Conservation (phyloP, 2,113 vertebrate genomes). For the Rynchops niger region DNA sequence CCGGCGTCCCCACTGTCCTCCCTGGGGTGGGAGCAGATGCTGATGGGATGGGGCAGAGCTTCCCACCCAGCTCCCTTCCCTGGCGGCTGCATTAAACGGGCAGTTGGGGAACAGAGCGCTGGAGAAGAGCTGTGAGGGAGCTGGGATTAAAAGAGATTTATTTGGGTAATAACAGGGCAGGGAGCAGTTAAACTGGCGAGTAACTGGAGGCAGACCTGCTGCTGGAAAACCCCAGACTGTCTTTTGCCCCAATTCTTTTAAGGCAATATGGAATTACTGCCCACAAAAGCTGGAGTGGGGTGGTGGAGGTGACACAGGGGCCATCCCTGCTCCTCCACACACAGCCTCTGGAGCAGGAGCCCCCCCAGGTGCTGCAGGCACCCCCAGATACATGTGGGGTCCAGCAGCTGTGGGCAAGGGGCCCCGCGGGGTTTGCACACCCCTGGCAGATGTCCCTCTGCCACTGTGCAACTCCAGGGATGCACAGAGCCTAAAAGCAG, state of each 20-base stretch:
- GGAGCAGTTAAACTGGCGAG: background rate
- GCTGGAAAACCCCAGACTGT: background rate
- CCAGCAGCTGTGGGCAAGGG: background rate
- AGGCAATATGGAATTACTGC: background rate
- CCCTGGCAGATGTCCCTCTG: background rate
- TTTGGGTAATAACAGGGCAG: background rate
- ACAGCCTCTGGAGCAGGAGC: background rate
- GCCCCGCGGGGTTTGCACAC: background rate
- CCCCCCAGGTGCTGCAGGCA: fast-evolving
- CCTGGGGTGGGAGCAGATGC: background rate
- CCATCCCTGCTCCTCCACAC: background rate
- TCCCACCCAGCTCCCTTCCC: background rate
- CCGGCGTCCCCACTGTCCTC: background rate
- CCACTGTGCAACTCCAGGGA: fast-evolving
- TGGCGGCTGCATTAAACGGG: fast-evolving
- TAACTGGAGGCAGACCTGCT: background rate
- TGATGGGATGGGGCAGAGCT: background rate
- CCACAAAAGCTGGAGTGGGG: background rate
- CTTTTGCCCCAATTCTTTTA: background rate
- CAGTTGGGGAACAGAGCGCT: fast-evolving
- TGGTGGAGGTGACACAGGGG: background rate
- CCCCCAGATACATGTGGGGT: fast-evolving
- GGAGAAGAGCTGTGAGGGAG: background rate
- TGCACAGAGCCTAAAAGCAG: background rate
- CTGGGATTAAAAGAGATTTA: conserved; percentile 31